A percentile compares a stretch with the other conserved stretches of the same genome.
These are phyloP conservation scores for Thamnophis elegans DNA, from an alignment of 2,797 vertebrate genomes.

Conservation along the genomic window DNA sequence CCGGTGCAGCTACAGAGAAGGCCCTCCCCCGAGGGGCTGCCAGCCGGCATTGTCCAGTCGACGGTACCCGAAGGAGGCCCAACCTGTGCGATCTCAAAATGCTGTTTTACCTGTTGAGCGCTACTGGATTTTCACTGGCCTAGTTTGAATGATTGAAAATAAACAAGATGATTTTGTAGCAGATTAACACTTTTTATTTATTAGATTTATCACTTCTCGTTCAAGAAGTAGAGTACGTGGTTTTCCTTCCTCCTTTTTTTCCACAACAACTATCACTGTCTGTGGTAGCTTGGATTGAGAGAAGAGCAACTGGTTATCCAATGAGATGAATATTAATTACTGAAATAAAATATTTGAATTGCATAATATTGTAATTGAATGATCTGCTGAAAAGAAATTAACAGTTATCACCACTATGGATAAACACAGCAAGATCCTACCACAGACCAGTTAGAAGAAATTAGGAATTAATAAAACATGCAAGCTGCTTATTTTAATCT, in stretches of 20 bases:
- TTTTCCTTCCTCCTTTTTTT: not conserved
- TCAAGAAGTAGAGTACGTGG: not conserved
- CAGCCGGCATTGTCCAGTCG: too few species aligned
- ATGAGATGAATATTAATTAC: not conserved
- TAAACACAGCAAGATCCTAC: slow-evolving; percentile 44
- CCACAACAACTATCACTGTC: not conserved
- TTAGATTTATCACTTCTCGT: not conserved
- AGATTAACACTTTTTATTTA: slow-evolving; percentile 31
- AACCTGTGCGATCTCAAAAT: too few species aligned
- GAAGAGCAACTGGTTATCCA: not conserved
- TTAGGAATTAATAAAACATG: slow-evolving; percentile 50
- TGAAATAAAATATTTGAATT: slow-evolving; percentile 43
- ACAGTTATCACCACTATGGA: slow-evolving; percentile 49
- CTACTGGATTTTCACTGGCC: not conserved
- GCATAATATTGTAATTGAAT: slow-evolving; percentile 44
- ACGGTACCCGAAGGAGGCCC: too few species aligned
- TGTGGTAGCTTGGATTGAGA: not conserved
- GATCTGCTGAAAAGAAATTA: slow-evolving; percentile 31
- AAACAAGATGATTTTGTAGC: slow-evolving; percentile 27
- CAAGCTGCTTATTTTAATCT: slow-evolving; percentile 51
- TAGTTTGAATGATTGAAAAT: slow-evolving; percentile 11
- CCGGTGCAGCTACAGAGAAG: too few species aligned
- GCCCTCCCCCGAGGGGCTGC: too few species aligned
- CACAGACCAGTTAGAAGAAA: slow-evolving; percentile 41
- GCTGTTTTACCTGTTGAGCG: not conserved